phyloP scores from a whole-genome alignment of 2,888 invertebrate species.

The Horisme vitalbata region DNA sequence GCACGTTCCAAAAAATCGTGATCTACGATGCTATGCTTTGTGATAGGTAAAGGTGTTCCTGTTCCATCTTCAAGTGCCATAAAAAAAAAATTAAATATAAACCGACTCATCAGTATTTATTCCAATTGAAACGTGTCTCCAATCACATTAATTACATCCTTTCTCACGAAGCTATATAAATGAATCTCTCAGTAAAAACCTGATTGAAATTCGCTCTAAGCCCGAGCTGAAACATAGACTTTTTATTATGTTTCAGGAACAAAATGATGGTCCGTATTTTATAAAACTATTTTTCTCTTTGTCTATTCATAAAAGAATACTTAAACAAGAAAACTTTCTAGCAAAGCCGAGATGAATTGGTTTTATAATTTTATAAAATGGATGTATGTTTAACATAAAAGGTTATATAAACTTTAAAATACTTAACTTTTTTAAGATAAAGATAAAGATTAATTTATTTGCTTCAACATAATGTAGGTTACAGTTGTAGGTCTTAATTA shows the following conservation, averaged over 20 bases:
- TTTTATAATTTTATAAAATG: slow-evolving; percentile 31
- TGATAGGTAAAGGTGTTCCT: no score
- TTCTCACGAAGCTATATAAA: slow-evolving; percentile 47
- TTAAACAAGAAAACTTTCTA: slow-evolving; percentile 36
- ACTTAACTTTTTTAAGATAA: background rate
- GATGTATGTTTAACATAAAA: background rate
- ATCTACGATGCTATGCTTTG: no score
- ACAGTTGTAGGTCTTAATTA: no score
- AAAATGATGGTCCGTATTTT: slow-evolving; percentile 29
- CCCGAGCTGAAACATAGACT: slow-evolving; percentile 25
- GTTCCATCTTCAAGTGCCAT: no score
- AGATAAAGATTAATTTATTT: no score
- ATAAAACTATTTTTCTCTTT: slow-evolving; percentile 34
- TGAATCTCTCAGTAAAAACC: slow-evolving; percentile 38
- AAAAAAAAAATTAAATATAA: no score
- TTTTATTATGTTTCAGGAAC: slow-evolving; percentile 25
- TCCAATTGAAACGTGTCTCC: slow-evolving; percentile 64
- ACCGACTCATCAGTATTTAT: slow-evolving; percentile 56
- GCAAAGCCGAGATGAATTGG: slow-evolving; percentile 32
- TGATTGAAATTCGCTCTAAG: slow-evolving; percentile 23
- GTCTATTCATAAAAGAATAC: slow-evolving; percentile 32
- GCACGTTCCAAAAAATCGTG: no score
- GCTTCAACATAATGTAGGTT: no score
- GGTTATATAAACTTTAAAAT: background rate
- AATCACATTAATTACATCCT: slow-evolving; percentile 66